These are phyloP conservation scores for Tetramorium bicarinatum DNA, from an alignment of 2,888 invertebrate species.

Conservation along the genomic window DNA sequence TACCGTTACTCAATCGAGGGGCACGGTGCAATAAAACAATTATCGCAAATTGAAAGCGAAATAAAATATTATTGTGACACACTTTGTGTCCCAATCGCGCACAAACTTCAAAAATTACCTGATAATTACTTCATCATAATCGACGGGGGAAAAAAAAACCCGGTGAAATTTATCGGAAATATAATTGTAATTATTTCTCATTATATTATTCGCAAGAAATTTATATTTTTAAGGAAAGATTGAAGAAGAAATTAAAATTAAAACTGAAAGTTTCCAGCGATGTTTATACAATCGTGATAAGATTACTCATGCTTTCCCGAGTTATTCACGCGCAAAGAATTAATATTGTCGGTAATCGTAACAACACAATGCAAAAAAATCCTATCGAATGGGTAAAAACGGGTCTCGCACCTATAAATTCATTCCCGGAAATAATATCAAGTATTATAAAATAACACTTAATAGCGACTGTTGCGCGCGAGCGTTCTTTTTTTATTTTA, in stretches of 20 bases:
- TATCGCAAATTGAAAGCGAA: background rate
- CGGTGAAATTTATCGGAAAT: background rate
- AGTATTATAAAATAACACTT: constrained; percentile 35
- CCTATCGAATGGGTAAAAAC: background rate
- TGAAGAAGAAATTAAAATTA: background rate
- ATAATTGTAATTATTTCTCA: background rate
- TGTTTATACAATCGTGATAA: background rate
- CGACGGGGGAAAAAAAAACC: background rate
- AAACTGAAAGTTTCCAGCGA: background rate
- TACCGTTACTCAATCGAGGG: constrained; percentile 30
- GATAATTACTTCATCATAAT: background rate
- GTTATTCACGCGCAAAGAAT: background rate
- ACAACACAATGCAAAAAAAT: background rate
- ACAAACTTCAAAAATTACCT: background rate
- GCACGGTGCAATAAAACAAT: background rate
- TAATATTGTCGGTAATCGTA: constrained; percentile 21
- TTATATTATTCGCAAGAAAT: background rate
- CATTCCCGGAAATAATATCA: background rate
- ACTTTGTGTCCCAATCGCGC: background rate
- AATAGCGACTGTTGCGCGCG: background rate
- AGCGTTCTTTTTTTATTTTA: background rate
- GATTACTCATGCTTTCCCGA: background rate
- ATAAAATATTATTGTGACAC: constrained; percentile 4
- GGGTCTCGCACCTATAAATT: constrained; percentile 10
- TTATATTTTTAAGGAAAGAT: background rate